Conservation (phyloP, 2,888 invertebrate genomes). For the Tortricodes alternella region DNA sequence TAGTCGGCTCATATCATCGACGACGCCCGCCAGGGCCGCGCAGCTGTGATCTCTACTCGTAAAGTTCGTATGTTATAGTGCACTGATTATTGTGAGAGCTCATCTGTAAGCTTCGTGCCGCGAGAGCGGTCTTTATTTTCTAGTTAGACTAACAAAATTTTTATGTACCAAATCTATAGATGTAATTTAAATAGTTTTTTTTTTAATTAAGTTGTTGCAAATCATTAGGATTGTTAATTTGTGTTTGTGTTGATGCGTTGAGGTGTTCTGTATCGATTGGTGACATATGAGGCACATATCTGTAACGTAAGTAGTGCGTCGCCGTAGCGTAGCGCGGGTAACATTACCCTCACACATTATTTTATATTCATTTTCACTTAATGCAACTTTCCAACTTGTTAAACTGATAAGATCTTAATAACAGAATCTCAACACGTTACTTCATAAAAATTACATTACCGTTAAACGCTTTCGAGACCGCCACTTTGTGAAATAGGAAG, state of each 20-base stretch:
- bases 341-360: conserved; percentile 39
- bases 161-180: conserved; percentile 81
- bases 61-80: conserved; percentile 73
- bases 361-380: conserved; percentile 42
- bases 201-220: conserved; percentile 75
- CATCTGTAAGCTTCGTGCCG: conserved; percentile 47
- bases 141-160: conserved; percentile 79
- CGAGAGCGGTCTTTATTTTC: conserved; percentile 62
- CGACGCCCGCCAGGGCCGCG: conserved; percentile 63
- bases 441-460: conserved; percentile 52
- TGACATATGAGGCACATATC: conserved; percentile 63
- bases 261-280: conserved; percentile 46
- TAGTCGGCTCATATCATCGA: conserved; percentile 79
- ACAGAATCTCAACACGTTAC: conserved; percentile 55
- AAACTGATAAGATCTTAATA: conserved; percentile 53
- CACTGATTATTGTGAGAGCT: conserved; percentile 58
- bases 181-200: conserved; percentile 70
- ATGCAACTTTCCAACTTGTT: conserved; percentile 52
- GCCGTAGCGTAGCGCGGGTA: conserved; percentile 48
- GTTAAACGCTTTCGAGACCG: conserved; percentile 56
- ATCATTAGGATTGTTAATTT: conserved; percentile 75
- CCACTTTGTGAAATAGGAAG: conserved; percentile 48
- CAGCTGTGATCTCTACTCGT: conserved; percentile 81
- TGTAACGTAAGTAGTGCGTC: conserved; percentile 53
- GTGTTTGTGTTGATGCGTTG: conserved; percentile 71